Base-by-base conservation (phyloP, 1,140 invertebrate genomes). In the Macrosteles quadrilineatus region DNA sequence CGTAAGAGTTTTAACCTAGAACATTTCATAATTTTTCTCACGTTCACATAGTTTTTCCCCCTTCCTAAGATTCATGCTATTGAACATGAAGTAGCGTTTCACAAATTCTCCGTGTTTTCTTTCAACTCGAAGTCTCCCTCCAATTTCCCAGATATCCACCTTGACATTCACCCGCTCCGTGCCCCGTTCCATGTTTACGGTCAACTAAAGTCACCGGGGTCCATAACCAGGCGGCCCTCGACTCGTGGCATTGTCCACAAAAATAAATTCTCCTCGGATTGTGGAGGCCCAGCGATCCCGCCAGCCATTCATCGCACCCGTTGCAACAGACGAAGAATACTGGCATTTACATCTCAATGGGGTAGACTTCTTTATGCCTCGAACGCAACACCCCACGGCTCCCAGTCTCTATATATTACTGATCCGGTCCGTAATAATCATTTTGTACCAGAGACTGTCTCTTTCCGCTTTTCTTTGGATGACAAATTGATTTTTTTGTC, bases 181-280 rank as follows among this genome's bases (percentile, higher is more conserved):
- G n/a, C n/a, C n/a, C n/a, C n/a, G n/a, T n/a, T n/a, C n/a, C n/a
- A 36, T 36, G 32, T 36, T 36, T 36, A 36, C 32, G 32, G 32
- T 36, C 55, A 59, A n/a, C 55, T 21, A 59, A 27, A 29, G 14
- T 29, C 55, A 11, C 25, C 55, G 4, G 12, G 55, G 9, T 9
- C 55, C 21, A n/a, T n/a, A n/a, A n/a, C n/a, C n/a, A n/a, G n/a
- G n/a, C n/a, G n/a, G n/a, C n/a, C n/a, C n/a, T 6, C 47, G 14
- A 6, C 14, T 9, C 14, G 47, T 4, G 47, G 21, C 25, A 59
- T 59, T 59, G 55, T 59, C 55, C 55, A 27, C 55, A 59, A 59
- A 59, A 59, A 59, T 59, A 59, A 59, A 59, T 59, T 59, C 55
- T 59, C 55, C 55, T 59, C 55, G 55, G 55, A 59, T 59, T 59